phyloP scores from a whole-genome alignment of 2,113 vertebrate genomes.

The Anarhynchus alexandrinus region DNA sequence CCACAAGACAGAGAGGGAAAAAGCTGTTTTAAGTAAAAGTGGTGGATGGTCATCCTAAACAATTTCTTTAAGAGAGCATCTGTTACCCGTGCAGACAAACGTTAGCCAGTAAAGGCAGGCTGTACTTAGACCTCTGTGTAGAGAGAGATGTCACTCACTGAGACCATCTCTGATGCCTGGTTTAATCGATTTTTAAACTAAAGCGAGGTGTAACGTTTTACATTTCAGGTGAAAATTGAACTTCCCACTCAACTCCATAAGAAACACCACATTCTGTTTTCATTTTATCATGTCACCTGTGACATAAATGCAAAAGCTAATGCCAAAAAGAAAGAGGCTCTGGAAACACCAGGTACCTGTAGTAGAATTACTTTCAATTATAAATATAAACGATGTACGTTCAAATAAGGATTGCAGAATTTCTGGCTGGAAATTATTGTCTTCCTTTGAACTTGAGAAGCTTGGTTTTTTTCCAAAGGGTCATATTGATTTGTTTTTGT shows the following conservation, averaged over 20 bases:
- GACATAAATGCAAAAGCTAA: slow-evolving; percentile 98
- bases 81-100: neutral
- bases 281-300: slow-evolving; percentile 97
- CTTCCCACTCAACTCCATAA: slow-evolving; percentile 94
- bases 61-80: neutral
- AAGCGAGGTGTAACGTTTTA: slow-evolving; percentile 62
- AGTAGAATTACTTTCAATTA: slow-evolving; percentile 40
- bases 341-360: slow-evolving; percentile 90
- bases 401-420: slow-evolving; percentile 38
- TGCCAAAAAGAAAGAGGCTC: slow-evolving; percentile 93
- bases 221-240: slow-evolving; percentile 93
- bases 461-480: neutral
- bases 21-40: neutral
- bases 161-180: slow-evolving; percentile 14
- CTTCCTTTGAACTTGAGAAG: neutral
- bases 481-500: slow-evolving; percentile 17
- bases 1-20: neutral
- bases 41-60: neutral
- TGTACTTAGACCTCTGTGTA: neutral
- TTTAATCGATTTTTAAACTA: slow-evolving; percentile 36
- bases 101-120: neutral
- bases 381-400: neutral
- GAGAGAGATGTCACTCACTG: neutral
- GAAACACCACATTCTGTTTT: slow-evolving; percentile 97
- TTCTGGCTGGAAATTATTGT: neutral